Base-by-base conservation (phyloP, 2,888 invertebrate species). In the Scaeva pyrastri region DNA sequence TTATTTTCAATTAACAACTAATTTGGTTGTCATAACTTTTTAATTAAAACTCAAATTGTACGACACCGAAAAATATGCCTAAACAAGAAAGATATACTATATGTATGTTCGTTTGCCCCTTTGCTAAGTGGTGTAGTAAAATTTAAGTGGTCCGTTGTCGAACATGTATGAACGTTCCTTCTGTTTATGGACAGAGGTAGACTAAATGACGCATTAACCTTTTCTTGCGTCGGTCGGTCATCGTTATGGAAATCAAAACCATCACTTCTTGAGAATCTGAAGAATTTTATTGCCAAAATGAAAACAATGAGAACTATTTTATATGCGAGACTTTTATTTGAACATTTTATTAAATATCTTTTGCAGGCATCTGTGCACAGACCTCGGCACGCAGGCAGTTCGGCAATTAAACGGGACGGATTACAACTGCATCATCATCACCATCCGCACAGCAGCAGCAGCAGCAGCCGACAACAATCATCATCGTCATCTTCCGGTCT, bases 321-420 rank as follows among this genome's bases (percentile, higher is more conserved):
- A 72, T 74, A 74, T 62, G 48, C 45, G 64, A 56, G 60, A 66
- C 64, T 58, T 71, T 74, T 58, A 84, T 76, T 73, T 64, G 76
- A 77, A 55, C 71, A 50, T 70, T 76, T 77, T 56, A 7, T n/a
- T 43, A 1, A 11, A n/a, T 45, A 43, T 72, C 23, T 56, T 41
- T 88, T 88, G 8, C 66, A 91, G 91, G 91, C 91, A 60, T 91
- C 91, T 45, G 91, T 91, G 77, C 90, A 91, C 88, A 90, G 90
- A 16, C 88, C 90, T 45, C 89, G 91, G 48, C 91, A 90, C 81
- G 89, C 89, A 77, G 90, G 89, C 62, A 88, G 88, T 78, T 89
- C 90, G 55, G 88, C 89, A 75, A 89, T 90, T 75, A 89, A 90
- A 88, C 89, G 90, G 79, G 90, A 90, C 77, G 89, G 88, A 68